Evolutionary conservation across 2,113 vertebrate species (phyloP).

Genomic region (Heterochromis multidens): DNA sequence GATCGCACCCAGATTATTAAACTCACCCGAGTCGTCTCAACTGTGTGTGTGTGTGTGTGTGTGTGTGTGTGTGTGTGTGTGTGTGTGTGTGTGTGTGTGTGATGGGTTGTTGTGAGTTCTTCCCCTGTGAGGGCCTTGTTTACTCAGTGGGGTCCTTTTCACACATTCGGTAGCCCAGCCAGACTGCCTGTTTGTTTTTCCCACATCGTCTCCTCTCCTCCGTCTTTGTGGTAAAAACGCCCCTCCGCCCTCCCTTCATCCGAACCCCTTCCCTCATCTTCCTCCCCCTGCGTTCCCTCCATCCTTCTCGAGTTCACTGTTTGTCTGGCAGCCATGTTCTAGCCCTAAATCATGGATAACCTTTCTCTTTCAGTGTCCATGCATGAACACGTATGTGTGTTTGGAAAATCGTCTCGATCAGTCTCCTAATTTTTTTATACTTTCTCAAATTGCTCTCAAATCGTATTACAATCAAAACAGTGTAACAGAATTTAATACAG

Average conservation of each 20-base stretch:
- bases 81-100: conserved; percentile 54
- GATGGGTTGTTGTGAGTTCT: conserved; percentile 73
- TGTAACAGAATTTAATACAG: conserved; percentile 3
- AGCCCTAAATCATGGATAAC: conserved; percentile 56
- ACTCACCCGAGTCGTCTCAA: conserved; percentile 62
- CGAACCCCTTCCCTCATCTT: conserved; percentile 33
- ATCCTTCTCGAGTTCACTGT: conserved; percentile 48
- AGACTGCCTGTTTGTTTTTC: conserved; percentile 98
- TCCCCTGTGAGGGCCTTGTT: conserved; percentile 74
- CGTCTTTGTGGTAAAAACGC: conserved; percentile 86
- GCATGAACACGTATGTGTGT: background rate
- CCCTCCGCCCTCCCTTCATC: conserved; percentile 31
- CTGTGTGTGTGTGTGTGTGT: conserved; percentile 42
- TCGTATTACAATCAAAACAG: conserved; percentile 23
- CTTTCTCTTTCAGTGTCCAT: background rate
- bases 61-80: conserved; percentile 45
- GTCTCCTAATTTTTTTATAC: background rate
- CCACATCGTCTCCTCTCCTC: conserved; percentile 89
- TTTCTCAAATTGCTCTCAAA: background rate
- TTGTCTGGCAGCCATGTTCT: conserved; percentile 65
- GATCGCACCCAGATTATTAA: conserved; percentile 74
- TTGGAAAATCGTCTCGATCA: conserved; percentile 1
- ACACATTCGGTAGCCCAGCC: conserved; percentile 83
- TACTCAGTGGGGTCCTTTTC: conserved; percentile 81
- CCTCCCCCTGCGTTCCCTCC: conserved; percentile 35